These are phyloP conservation scores for Drosophila truncata DNA, from an alignment of 1,140 invertebrate genomes.

Conservation along the genomic window DNA sequence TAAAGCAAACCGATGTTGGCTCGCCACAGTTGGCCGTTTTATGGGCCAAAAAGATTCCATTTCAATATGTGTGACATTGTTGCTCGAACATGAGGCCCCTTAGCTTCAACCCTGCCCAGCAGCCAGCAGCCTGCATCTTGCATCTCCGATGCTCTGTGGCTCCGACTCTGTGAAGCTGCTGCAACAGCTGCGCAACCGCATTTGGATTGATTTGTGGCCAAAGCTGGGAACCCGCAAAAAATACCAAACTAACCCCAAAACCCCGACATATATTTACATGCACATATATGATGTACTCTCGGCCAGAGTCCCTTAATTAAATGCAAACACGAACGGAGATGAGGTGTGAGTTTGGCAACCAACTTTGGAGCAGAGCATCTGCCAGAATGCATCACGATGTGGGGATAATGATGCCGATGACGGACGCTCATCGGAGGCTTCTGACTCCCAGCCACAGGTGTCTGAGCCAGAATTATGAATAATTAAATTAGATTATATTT, in stretches of 20 bases:
- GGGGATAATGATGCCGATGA: conserved; percentile 20
- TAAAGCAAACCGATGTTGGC: conserved; percentile 30
- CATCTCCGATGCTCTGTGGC: conserved; percentile 10
- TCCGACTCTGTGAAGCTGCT: conserved; percentile 26
- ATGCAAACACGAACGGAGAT: conserved; percentile 47
- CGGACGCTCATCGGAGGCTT: neutral
- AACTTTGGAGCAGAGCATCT: conserved; percentile 11
- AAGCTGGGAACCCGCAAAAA: conserved; percentile 37
- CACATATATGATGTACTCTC: neutral
- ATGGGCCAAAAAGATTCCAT: conserved; percentile 84
- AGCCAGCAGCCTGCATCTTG: conserved; percentile 44
- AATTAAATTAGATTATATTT: neutral
- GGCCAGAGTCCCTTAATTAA: conserved; percentile 56
- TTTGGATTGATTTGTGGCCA: conserved; percentile 85
- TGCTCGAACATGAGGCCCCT: conserved; percentile 18
- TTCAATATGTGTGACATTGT: conserved; percentile 76
- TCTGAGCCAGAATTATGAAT: neutral
- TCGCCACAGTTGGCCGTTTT: conserved; percentile 71
- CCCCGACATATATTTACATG: conserved; percentile 33
- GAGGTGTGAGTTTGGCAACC: conserved; percentile 12
- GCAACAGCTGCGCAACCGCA: conserved; percentile 82
- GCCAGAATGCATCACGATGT: conserved; percentile 18
- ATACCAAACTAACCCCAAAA: conserved; percentile 40
- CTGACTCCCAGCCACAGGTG: neutral
- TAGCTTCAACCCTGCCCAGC: conserved; percentile 6